A percentile compares a stretch with the other conserved stretches of the same genome.
Conservation (phyloP, 2,888 invertebrate genomes). For the Drosophila diplacantha region DNA sequence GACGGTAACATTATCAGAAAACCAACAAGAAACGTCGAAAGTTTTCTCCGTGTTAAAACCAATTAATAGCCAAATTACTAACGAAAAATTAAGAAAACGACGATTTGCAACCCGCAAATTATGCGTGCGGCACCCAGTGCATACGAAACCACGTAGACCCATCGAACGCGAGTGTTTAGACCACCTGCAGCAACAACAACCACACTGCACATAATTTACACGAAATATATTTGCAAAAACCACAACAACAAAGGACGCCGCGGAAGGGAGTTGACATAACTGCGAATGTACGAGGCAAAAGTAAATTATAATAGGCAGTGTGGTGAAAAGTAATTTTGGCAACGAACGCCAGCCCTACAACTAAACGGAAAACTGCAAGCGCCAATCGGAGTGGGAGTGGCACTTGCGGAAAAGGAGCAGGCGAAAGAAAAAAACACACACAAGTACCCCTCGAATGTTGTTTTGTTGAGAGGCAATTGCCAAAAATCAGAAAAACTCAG, state of each 20-base stretch:
- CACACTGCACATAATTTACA: constrained; percentile 67
- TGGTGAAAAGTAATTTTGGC: constrained; percentile 48
- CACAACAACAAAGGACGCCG: constrained; percentile 53
- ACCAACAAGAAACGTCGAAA: constrained; percentile 65
- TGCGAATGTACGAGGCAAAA: constrained; percentile 47
- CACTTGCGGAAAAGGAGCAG: constrained; percentile 24
- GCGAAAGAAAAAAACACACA: constrained; percentile 4
- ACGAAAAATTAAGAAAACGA: constrained; percentile 38
- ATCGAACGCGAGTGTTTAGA: constrained; percentile 52
- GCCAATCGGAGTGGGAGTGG: constrained; percentile 51
- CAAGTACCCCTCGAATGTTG: constrained; percentile 6
- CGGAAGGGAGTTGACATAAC: constrained; percentile 57
- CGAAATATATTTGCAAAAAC: constrained; percentile 52
- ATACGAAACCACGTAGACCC: constrained; percentile 60
- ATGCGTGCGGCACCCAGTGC: constrained; percentile 55
- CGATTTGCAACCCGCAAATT: constrained; percentile 41
- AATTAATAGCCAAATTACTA: constrained; percentile 52
- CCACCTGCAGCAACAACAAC: constrained; percentile 40
- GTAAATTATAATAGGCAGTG: constrained; percentile 65
- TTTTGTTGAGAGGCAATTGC: constrained; percentile 62
- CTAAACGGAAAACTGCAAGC: constrained; percentile 41
- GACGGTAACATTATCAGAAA: constrained; percentile 44
- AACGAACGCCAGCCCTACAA: constrained; percentile 32
- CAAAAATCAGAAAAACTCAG: constrained; percentile 46
- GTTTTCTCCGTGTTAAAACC: constrained; percentile 56